Conservation (phyloP, 2,797 vertebrate genomes). For the Periophthalmus magnuspinnatus region DNA sequence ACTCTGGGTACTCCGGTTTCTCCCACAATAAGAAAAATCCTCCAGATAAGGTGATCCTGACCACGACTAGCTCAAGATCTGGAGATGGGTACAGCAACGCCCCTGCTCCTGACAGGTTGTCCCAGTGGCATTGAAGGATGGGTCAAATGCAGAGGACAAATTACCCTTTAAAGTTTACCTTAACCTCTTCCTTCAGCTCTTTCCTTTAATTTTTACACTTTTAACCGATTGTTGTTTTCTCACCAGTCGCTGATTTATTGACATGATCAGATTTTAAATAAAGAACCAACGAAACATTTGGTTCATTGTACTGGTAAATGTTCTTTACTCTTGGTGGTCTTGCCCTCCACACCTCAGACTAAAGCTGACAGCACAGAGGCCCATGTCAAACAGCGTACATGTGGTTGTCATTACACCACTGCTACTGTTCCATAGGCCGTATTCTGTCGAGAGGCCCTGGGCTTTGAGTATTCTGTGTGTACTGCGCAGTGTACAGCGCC, state of each 20-base stretch:
- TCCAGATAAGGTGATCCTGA: too few relatives aligned
- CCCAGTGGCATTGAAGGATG: too few relatives aligned
- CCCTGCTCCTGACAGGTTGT: too few relatives aligned
- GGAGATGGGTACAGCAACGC: too few relatives aligned
- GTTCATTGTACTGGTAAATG: neutral
- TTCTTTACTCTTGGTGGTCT: neutral
- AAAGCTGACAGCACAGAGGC: slow-evolving; percentile 29
- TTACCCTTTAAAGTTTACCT: too few relatives aligned
- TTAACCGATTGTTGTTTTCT: neutral
- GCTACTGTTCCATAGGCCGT: slow-evolving; percentile 38
- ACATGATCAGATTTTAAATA: neutral
- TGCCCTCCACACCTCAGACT: neutral
- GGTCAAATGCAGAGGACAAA: too few relatives aligned
- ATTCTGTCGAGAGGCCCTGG: slow-evolving; percentile 34
- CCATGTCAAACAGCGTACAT: slow-evolving; percentile 35
- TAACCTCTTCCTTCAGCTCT: too few relatives aligned
- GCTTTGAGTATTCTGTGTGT: slow-evolving; percentile 32
- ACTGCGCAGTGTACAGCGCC: slow-evolving; percentile 18
- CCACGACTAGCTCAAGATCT: too few relatives aligned
- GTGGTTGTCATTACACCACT: slow-evolving; percentile 46
- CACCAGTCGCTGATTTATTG: neutral
- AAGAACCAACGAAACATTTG: too few relatives aligned
- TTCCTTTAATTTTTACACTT: too few relatives aligned
- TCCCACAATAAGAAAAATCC: too few relatives aligned
- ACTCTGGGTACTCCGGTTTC: too few relatives aligned